Percentiles rank a stretch among this genome's conserved stretches.
These are phyloP conservation scores for Melanostigma gelatinosum DNA, from an alignment of 2,113 vertebrate species.

Conservation along the genomic window DNA sequence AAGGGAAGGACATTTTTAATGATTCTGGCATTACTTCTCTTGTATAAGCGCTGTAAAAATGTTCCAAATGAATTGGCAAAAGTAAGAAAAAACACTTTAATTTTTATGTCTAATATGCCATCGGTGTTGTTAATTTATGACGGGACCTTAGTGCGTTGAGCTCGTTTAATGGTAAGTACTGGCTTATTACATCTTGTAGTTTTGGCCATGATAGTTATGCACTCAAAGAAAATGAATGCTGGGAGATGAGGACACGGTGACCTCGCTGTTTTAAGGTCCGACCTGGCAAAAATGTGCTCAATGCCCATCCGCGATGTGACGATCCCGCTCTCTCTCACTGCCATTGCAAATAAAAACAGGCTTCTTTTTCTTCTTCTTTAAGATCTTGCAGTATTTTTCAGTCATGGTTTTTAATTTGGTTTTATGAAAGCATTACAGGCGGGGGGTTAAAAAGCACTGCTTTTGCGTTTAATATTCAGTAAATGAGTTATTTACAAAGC, in stretches of 20 bases:
- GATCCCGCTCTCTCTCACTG: not conserved
- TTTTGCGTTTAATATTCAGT: slow-evolving; percentile 14
- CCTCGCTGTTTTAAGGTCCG: too few species aligned
- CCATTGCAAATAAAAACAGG: too few species aligned
- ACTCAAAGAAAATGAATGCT: not conserved
- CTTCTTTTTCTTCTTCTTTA: too few species aligned
- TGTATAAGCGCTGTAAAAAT: not conserved
- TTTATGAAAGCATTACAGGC: not conserved
- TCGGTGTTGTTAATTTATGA: not conserved
- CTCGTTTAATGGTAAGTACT: not conserved
- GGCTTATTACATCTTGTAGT: not conserved
- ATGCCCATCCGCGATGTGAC: too few species aligned
- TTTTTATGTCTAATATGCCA: not conserved
- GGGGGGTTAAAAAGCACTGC: not conserved
- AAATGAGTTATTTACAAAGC: not conserved
- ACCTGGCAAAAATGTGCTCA: not conserved
- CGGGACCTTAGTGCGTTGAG: not conserved
- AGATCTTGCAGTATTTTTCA: not conserved
- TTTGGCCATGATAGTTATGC: not conserved
- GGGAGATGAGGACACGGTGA: not conserved
- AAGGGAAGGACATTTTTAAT: slow-evolving; percentile 25
- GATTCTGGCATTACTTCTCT: slow-evolving; percentile 2
- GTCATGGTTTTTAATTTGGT: slow-evolving; percentile 7
- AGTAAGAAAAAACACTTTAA: slow-evolving; percentile 4
- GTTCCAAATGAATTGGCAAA: slow-evolving; percentile 19